These are phyloP conservation scores for Asbolus verrucosus DNA, from an alignment of 1,140 invertebrate genomes.

Conservation along the genomic window DNA sequence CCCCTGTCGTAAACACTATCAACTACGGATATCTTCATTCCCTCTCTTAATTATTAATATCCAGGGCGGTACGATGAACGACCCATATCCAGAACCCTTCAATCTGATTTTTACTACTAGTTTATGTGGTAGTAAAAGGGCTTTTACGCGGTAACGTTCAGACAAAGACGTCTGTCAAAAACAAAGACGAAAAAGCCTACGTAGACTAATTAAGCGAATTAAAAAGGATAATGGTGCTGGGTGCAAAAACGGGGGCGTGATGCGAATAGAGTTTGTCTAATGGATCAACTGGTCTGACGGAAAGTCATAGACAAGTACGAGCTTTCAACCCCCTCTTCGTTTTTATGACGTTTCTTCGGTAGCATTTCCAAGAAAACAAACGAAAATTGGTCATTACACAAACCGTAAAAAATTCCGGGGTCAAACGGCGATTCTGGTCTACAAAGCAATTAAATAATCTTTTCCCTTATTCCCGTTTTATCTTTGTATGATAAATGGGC, in stretches of 20 bases:
- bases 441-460: constrained; percentile 33
- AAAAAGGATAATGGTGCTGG: constrained; percentile 52
- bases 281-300: constrained; percentile 29
- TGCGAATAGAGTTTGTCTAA: constrained; percentile 51
- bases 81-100: too few species aligned
- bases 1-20: too few species aligned
- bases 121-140: too few species aligned
- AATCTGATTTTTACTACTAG: too few species aligned
- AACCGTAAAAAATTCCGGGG: constrained; percentile 15
- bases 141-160: too few species aligned
- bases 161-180: neutral
- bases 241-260: constrained; percentile 49
- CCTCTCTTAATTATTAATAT: too few species aligned
- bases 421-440: neutral
- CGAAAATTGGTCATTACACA: constrained; percentile 34
- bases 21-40: too few species aligned
- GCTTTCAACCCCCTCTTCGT: constrained; percentile 18
- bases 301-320: constrained; percentile 31
- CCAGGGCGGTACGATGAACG: too few species aligned
- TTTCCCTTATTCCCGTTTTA: neutral
- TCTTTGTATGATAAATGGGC: neutral
- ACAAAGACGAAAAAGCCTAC: constrained; percentile 19
- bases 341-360: constrained; percentile 30
- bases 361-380: constrained; percentile 30
- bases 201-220: constrained; percentile 52